These are phyloP conservation scores for Subacronicta megacephala DNA, from an alignment of 2,888 invertebrate species.

Conservation along the genomic window DNA sequence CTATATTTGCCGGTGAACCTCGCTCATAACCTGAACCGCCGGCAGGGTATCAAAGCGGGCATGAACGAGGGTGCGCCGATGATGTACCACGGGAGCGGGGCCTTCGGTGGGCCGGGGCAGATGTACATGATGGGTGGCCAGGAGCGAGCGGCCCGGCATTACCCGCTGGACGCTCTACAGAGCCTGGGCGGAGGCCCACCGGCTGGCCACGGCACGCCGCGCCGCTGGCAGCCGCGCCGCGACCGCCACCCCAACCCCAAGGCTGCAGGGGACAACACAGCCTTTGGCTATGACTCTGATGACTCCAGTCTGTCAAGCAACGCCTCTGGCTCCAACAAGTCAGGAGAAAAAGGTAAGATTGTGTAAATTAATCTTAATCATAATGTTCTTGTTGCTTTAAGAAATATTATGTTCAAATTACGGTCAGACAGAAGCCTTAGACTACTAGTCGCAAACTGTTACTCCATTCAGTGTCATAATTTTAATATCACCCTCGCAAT, in stretches of 20 bases:
- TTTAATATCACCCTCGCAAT: constrained; percentile 1
- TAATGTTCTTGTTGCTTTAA: too few relatives aligned
- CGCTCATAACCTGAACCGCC: constrained; percentile 57
- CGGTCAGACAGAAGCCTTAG: too few relatives aligned
- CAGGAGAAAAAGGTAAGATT: constrained; percentile 79
- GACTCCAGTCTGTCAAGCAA: constrained; percentile 87
- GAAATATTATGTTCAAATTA: too few relatives aligned
- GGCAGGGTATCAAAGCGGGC: constrained; percentile 65
- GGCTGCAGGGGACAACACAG: constrained; percentile 69
- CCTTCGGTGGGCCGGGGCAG: constrained; percentile 73
- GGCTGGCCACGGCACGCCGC: constrained; percentile 66
- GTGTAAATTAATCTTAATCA: not conserved
- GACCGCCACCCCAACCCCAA: constrained; percentile 68
- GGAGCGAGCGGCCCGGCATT: constrained; percentile 75
- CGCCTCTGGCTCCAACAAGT: constrained; percentile 84
- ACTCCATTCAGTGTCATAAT: not conserved
- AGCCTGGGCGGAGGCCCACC: constrained; percentile 62
- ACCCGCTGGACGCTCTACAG: constrained; percentile 75
- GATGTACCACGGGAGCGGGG: constrained; percentile 79
- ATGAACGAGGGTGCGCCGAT: constrained; percentile 84
- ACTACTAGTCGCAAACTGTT: too few relatives aligned
- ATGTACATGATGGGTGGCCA: constrained; percentile 74
- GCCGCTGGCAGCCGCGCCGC: constrained; percentile 73
- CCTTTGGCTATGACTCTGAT: constrained; percentile 85
- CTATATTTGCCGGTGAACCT: constrained; percentile 54